Conservation (phyloP, 2,888 invertebrate genomes). For the Agonum fuliginosum region DNA sequence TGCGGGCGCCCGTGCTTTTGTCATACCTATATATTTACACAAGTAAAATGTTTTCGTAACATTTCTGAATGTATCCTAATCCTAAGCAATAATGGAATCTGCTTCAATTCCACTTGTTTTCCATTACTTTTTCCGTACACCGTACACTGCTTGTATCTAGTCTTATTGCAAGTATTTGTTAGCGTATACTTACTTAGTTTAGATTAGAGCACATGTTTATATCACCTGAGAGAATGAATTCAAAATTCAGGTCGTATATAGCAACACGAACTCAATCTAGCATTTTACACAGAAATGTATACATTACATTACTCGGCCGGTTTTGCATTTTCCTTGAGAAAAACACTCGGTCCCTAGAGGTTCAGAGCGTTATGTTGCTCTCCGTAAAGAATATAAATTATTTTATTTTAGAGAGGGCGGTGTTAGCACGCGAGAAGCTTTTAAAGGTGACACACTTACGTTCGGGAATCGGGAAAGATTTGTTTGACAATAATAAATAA, state of each 20-base stretch:
- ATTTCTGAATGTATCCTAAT: too few species aligned
- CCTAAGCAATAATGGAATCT: too few species aligned
- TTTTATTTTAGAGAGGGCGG: constrained; percentile 43
- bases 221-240: constrained; percentile 36
- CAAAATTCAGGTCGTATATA: constrained; percentile 36
- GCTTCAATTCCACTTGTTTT: too few species aligned
- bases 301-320: constrained; percentile 37
- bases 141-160: too few species aligned
- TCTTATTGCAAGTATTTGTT: constrained; percentile 3
- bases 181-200: constrained; percentile 12
- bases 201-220: constrained; percentile 24
- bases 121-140: too few species aligned
- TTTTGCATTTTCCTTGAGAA: constrained; percentile 45
- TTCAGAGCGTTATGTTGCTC: constrained; percentile 42
- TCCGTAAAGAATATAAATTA: constrained; percentile 50
- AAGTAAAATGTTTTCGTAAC: too few species aligned
- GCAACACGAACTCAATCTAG: constrained; percentile 11
- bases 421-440: not conserved
- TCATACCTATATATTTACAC: too few species aligned
- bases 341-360: constrained; percentile 39
- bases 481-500: too few species aligned
- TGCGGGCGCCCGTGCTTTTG: too few species aligned
- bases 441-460: too few species aligned
- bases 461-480: too few species aligned
- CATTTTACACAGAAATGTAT: constrained; percentile 43